Conservation (phyloP, 2,113 vertebrate species). For the Nematolebias whitei region DNA sequence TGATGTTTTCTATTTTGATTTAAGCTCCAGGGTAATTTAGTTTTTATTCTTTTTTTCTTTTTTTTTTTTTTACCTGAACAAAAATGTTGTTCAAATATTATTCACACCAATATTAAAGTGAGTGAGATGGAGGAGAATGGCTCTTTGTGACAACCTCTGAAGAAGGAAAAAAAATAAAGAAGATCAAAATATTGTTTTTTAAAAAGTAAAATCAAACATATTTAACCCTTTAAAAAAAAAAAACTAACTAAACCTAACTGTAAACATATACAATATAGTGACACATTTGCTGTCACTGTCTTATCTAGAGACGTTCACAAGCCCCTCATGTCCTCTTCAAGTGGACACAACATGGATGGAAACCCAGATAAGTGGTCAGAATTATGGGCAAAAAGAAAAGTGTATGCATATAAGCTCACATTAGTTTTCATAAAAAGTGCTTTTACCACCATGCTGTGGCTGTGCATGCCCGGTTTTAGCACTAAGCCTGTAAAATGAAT, state of each 20-base stretch:
- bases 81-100: not conserved
- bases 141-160: too few species aligned
- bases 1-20: not conserved
- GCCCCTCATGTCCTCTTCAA: slow-evolving; percentile 29
- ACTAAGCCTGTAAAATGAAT: slow-evolving; percentile 70
- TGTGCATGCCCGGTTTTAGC: slow-evolving; percentile 64
- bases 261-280: not conserved
- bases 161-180: too few species aligned
- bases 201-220: not conserved
- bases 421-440: slow-evolving; percentile 66
- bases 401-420: slow-evolving; percentile 59
- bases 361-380: slow-evolving; percentile 54
- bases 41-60: not conserved
- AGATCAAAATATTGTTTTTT: not conserved
- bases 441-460: slow-evolving; percentile 60
- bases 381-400: slow-evolving; percentile 50
- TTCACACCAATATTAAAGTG: too few species aligned
- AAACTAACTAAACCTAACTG: too few species aligned
- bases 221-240: too few species aligned
- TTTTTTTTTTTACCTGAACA: not conserved
- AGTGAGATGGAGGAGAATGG: too few species aligned
- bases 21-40: not conserved
- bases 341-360: slow-evolving; percentile 44
- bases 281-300: not conserved
- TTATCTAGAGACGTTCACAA: not conserved